Evolutionary conservation across 2,113 vertebrate species (phyloP).

Genomic region (Sturnus vulgaris): DNA sequence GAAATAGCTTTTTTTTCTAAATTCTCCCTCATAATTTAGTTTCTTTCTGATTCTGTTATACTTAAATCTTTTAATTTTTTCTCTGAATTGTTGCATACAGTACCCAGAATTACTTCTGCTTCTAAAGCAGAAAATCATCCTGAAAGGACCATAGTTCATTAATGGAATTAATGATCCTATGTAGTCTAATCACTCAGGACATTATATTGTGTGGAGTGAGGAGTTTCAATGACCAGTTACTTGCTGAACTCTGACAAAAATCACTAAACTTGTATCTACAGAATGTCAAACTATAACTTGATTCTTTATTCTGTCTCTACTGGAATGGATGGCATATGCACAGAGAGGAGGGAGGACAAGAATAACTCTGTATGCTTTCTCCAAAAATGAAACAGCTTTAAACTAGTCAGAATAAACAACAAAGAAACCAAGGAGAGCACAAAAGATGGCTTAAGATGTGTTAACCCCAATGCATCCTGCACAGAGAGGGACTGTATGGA

Average conservation of each 20-base stretch:
- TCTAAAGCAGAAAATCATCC: not conserved
- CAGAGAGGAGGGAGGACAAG: not conserved
- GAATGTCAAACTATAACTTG: not conserved
- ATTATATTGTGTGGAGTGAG: not conserved
- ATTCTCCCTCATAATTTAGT: not conserved
- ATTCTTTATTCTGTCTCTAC: not conserved
- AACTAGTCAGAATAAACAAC: not conserved
- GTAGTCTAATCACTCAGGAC: not conserved
- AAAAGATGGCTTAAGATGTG: not conserved
- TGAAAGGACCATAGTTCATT: not conserved
- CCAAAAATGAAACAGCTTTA: not conserved
- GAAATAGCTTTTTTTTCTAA: not conserved
- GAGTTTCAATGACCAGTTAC: not conserved
- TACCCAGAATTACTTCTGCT: not conserved
- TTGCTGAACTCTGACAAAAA: not conserved
- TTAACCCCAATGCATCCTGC: not conserved
- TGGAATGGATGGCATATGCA: not conserved
- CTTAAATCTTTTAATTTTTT: not conserved
- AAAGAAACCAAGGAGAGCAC: not conserved
- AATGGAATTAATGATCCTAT: not conserved
- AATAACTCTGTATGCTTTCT: not conserved
- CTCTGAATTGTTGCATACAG: not conserved
- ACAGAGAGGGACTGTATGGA: not conserved
- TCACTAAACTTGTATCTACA: not conserved
- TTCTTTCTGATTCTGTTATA: not conserved